Percentiles rank a stretch among this genome's conserved stretches.
Conservation (phyloP, 2,113 vertebrate species). For the Dasyurus viverrinus region DNA sequence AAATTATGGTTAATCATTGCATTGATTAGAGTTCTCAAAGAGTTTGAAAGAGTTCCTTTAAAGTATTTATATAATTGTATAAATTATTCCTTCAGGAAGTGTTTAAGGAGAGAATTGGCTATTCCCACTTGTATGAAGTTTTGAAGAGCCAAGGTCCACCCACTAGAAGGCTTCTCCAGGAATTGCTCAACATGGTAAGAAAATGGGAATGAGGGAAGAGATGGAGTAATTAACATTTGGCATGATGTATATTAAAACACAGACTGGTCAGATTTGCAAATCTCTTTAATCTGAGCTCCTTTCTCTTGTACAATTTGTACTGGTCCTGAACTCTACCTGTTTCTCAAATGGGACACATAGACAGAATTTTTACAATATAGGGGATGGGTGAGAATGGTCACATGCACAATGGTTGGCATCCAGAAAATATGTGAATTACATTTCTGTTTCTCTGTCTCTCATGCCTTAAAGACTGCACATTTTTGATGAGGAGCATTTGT, state of each 20-base stretch:
- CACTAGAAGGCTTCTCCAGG: slow-evolving; percentile 93
- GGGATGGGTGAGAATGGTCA: neutral
- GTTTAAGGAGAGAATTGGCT: slow-evolving; percentile 98
- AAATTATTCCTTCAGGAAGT: slow-evolving; percentile 88
- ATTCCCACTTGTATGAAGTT: slow-evolving; percentile 94
- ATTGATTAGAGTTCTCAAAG: neutral
- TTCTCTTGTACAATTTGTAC: neutral
- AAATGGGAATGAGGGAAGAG: neutral
- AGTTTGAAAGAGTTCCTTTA: neutral
- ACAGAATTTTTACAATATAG: neutral
- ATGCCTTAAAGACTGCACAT: neutral
- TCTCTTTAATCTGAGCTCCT: neutral
- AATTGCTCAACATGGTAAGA: slow-evolving; percentile 97
- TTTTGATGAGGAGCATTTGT: neutral
- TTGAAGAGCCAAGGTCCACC: slow-evolving; percentile 94
- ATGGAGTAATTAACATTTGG: neutral
- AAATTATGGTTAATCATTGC: neutral
- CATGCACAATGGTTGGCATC: neutral
- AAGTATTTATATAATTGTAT: neutral
- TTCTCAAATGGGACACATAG: neutral
- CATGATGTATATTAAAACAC: neutral
- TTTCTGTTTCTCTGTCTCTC: neutral
- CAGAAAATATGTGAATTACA: neutral
- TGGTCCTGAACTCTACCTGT: neutral
- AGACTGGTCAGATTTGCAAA: neutral